These are phyloP conservation scores for Melanogrammus aeglefinus DNA, from an alignment of 2,797 vertebrate genomes.

Conservation along the genomic window DNA sequence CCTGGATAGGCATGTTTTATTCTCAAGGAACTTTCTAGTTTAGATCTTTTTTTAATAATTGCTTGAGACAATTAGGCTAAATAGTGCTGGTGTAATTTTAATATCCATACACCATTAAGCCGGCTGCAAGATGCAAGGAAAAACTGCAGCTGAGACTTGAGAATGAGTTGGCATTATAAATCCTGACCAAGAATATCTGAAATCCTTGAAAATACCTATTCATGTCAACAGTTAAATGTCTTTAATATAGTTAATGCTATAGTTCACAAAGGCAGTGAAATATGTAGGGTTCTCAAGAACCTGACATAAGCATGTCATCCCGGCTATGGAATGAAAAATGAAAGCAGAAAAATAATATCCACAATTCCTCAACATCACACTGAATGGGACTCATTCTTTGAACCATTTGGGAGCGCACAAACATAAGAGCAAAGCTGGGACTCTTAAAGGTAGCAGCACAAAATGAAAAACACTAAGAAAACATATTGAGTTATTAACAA, in stretches of 20 bases:
- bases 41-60: too few relatives aligned
- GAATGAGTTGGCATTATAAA: too few relatives aligned
- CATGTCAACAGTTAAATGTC: background rate
- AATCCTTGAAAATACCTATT: background rate
- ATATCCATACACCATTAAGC: background rate
- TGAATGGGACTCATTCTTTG: conserved; percentile 66
- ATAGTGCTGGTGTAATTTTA: background rate
- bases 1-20: background rate
- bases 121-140: too few relatives aligned
- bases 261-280: background rate
- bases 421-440: conserved; percentile 42
- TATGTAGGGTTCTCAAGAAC: conserved; percentile 39
- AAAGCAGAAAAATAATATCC: conserved; percentile 11
- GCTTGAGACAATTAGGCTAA: background rate
- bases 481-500: background rate
- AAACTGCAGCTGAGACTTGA: too few relatives aligned
- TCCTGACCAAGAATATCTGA: background rate
- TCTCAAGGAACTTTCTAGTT: background rate
- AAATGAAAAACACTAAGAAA: conserved; percentile 22
- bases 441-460: conserved; percentile 34
- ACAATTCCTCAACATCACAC: conserved; percentile 55
- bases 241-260: background rate
- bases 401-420: conserved; percentile 44
- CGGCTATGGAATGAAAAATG: background rate
- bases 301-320: conserved; percentile 3